Conservation (phyloP, 2,888 invertebrate species). For the Mythimna impura region DNA sequence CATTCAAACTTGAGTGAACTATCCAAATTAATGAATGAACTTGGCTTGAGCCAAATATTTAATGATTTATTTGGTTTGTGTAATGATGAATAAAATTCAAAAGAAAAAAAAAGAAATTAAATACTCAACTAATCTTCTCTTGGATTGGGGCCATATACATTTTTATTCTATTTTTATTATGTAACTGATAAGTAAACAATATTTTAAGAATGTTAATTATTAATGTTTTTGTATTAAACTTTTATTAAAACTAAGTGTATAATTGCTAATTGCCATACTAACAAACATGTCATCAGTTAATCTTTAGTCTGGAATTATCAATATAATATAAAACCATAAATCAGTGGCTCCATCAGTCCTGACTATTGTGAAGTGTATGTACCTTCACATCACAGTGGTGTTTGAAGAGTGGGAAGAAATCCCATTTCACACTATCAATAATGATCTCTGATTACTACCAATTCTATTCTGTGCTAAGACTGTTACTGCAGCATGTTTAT, state of each 20-base stretch:
- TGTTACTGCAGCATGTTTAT: too few relatives aligned
- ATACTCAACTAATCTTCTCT: constrained; percentile 9
- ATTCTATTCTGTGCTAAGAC: too few relatives aligned
- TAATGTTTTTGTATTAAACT: constrained; percentile 5
- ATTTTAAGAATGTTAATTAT: background rate
- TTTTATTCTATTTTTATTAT: constrained; percentile 10
- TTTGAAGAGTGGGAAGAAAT: too few relatives aligned
- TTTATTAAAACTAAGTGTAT: background rate
- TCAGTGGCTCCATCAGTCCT: too few relatives aligned
- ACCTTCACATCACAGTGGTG: too few relatives aligned
- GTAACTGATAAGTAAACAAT: constrained; percentile 1
- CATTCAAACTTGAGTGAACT: constrained; percentile 95
- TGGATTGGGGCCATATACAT: constrained; percentile 26
- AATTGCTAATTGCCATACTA: background rate
- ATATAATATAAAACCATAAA: too few relatives aligned
- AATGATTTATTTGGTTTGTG: constrained; percentile 94
- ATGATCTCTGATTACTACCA: too few relatives aligned
- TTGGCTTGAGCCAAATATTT: constrained; percentile 93
- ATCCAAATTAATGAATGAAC: constrained; percentile 93
- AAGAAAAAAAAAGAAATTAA: background rate
- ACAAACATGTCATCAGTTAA: background rate
- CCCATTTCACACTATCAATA: too few relatives aligned
- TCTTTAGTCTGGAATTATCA: too few relatives aligned
- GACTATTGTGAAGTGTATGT: too few relatives aligned
- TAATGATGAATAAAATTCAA: constrained; percentile 55